Conservation (phyloP, 2,888 invertebrate species). For the Harpalus rubripes region DNA sequence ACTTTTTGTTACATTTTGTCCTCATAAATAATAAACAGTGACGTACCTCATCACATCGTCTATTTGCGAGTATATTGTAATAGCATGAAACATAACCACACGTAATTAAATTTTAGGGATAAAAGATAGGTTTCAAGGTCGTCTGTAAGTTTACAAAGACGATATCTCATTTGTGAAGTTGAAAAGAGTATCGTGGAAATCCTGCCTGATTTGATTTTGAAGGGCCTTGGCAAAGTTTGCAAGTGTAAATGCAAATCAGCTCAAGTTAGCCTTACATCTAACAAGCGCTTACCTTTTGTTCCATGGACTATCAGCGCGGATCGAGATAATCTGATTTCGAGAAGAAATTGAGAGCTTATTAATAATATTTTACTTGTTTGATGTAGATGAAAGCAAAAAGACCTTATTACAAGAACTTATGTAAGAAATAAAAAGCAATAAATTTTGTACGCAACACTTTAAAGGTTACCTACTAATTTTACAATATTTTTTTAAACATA, state of each 20-base stretch:
- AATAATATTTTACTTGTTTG: too few relatives aligned
- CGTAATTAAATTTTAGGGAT: background rate
- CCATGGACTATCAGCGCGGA: background rate
- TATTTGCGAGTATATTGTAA: background rate
- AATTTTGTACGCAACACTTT: too few relatives aligned
- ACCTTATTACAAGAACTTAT: too few relatives aligned
- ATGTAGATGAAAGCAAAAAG: too few relatives aligned
- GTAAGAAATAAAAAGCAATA: too few relatives aligned
- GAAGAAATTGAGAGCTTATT: too few relatives aligned
- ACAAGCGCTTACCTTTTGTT: background rate
- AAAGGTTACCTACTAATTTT: too few relatives aligned
- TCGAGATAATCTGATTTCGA: too few relatives aligned
- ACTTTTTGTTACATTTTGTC: too few relatives aligned
- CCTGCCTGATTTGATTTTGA: background rate
- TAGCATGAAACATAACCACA: background rate
- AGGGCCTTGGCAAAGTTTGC: background rate
- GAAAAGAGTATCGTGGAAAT: background rate
- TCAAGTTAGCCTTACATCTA: background rate
- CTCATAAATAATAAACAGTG: too few relatives aligned
- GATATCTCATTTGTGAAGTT: background rate
- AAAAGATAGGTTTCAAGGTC: background rate
- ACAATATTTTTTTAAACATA: too few relatives aligned
- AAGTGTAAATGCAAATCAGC: constrained; percentile 2
- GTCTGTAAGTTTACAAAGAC: background rate
- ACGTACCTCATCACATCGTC: background rate